Evolutionary conservation across 2,888 invertebrate species (phyloP).

Genomic region (Spicauda simplicius): DNA sequence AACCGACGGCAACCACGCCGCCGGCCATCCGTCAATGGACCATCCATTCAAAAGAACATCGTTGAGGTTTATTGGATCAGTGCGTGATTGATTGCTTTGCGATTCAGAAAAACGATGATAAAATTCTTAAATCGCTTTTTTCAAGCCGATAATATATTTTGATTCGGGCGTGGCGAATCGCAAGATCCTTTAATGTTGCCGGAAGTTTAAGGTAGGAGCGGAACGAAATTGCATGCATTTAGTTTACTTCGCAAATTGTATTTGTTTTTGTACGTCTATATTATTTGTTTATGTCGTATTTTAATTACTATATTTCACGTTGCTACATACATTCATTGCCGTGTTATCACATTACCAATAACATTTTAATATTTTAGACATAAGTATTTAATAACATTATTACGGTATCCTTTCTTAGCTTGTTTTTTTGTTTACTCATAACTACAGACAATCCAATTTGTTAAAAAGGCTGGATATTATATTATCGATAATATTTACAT

Average conservation of each 20-base stretch:
- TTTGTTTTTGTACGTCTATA: too few species aligned
- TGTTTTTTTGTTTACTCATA: too few species aligned
- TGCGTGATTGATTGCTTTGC: conserved; percentile 82
- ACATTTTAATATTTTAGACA: too few species aligned
- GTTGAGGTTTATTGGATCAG: conserved; percentile 86
- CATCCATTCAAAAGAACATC: conserved; percentile 83
- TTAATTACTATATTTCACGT: too few species aligned
- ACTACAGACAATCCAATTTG: too few species aligned
- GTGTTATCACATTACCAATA: too few species aligned
- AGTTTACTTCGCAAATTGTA: not conserved
- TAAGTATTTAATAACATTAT: too few species aligned
- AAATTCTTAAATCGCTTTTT: conserved; percentile 53
- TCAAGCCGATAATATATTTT: conserved; percentile 78
- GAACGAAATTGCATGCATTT: not conserved
- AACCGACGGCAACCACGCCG: conserved; percentile 63
- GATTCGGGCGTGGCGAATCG: conserved; percentile 83
- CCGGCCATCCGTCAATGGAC: conserved; percentile 75
- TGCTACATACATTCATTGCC: too few species aligned
- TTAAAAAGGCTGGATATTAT: too few species aligned
- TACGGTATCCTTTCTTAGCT: too few species aligned
- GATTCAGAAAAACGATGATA: conserved; percentile 43
- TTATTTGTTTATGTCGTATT: too few species aligned
- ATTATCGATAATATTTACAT: too few species aligned
- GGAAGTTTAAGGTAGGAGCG: conserved; percentile 28
- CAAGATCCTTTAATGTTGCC: conserved; percentile 40